These are phyloP conservation scores for Gryon sp. DNA, from an alignment of 1,140 invertebrate genomes.

Conservation along the genomic window DNA sequence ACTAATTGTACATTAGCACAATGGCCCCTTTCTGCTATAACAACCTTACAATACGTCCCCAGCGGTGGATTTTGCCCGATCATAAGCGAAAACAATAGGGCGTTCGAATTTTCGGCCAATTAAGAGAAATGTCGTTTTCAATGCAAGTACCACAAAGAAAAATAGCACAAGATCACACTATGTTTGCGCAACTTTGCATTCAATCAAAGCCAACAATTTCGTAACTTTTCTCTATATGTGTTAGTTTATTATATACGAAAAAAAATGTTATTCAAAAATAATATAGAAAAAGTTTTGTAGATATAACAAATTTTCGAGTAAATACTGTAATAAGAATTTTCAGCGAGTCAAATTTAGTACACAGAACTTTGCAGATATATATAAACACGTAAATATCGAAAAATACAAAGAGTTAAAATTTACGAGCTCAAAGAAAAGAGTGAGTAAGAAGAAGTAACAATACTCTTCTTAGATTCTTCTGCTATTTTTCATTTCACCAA, in stretches of 20 bases:
- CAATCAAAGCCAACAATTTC: no score
- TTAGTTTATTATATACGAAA: slow-evolving; percentile 26
- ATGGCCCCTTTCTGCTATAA: slow-evolving; percentile 25
- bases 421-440: slow-evolving; percentile 42
- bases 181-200: slow-evolving; percentile 49
- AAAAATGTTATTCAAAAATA: no score
- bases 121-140: slow-evolving; percentile 67
- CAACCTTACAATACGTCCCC: slow-evolving; percentile 31
- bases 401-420: slow-evolving; percentile 42
- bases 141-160: slow-evolving; percentile 62
- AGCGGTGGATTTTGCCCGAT: slow-evolving; percentile 22
- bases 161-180: slow-evolving; percentile 19
- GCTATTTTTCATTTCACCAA: slow-evolving; percentile 40
- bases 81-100: slow-evolving; percentile 54
- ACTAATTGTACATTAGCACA: slow-evolving; percentile 55
- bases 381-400: no score
- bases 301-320: no score
- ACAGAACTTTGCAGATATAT: no score
- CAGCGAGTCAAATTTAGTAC: no score
- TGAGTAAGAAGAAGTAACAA: slow-evolving; percentile 30
- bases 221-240: no score
- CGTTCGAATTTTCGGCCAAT: slow-evolving; percentile 66
- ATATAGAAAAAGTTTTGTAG: no score
- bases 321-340: no score
- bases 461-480: slow-evolving; percentile 18